Base-by-base conservation (phyloP, 2,113 vertebrate species). In the Labrus mixtus region DNA sequence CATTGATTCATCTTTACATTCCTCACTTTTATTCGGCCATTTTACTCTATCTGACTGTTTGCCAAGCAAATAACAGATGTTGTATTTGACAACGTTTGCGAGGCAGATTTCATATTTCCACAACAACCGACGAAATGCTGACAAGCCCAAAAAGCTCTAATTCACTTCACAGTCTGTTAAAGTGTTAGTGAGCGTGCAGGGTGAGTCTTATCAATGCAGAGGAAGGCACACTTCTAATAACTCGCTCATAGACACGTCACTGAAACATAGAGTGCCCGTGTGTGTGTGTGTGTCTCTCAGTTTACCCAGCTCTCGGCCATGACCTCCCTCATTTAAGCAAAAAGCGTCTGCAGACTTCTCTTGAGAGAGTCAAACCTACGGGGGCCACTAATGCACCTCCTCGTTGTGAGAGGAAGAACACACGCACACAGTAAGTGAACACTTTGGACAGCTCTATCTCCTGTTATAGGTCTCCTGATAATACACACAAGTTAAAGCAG, bases 381-480 rank as follows among this genome's bases (percentile, higher is more conserved):
- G 43, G 43, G 76, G 51, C 17, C 56, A 63, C 70, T 63, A 58
- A 68, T 74, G 71, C 57, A 63, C 13, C 43, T 1, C 25, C 29
- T 39, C 43, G 36, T 25, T 57, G 33, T 36, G 36, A 37, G 15
- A 64, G 33, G 37, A 56, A 45, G 8, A 23, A 67, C 7, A 6
- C 48, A 54, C 36, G 41, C 25, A n/a, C 17, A 54, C 29, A 22
- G 19, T 12, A 33, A 61, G 43, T 54, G 46, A 43, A 61, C 36
- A 46, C 23, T 55, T 68, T 41, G n/a, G 36, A 13, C 23, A 39
- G 15, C 58, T 63, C n/a, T 29, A 1, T 17, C 45, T 17, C 16
- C 59, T 56, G 16, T 20, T 45, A 67, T 19, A 57, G 11, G 25
- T 56, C 58, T n/a, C 45, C 23, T 3, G 29, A 29, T 16, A 41